phyloP scores from a whole-genome alignment of 2,797 vertebrate species.

The Phylloscopus collybita region DNA sequence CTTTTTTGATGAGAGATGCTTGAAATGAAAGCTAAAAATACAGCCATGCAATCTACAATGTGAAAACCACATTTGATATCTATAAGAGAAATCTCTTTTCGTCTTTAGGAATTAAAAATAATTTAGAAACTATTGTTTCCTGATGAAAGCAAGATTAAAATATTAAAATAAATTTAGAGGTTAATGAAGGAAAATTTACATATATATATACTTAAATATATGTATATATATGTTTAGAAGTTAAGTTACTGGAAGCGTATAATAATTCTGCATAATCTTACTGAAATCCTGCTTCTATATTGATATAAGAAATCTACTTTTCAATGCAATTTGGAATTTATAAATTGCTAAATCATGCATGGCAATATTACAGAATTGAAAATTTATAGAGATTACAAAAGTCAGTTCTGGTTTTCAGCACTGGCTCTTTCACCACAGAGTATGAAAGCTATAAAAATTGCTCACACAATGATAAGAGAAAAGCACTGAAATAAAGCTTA shows the following conservation, averaged over 20 bases:
- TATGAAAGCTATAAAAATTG: background rate
- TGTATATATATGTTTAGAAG: background rate
- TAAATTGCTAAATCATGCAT: background rate
- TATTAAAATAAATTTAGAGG: background rate
- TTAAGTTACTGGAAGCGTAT: background rate
- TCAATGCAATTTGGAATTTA: background rate
- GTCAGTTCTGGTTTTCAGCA: background rate
- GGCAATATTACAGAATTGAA: background rate
- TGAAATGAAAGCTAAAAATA: background rate
- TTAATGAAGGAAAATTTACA: background rate
- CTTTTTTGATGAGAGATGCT: background rate
- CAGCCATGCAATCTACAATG: background rate
- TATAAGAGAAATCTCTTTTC: background rate
- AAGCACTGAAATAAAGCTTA: background rate
- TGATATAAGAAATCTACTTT: background rate
- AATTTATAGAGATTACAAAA: background rate
- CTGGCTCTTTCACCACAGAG: background rate
- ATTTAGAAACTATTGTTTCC: background rate
- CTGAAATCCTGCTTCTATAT: background rate
- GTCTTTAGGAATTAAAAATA: background rate
- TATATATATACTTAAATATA: too few relatives aligned
- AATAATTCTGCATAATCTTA: background rate
- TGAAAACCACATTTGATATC: background rate
- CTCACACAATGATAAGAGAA: background rate
- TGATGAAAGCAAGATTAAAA: background rate